Percentiles rank a stretch among this genome's conserved stretches.
Conservation (phyloP, 2,888 invertebrate genomes). For the Helobdella robusta region DNA sequence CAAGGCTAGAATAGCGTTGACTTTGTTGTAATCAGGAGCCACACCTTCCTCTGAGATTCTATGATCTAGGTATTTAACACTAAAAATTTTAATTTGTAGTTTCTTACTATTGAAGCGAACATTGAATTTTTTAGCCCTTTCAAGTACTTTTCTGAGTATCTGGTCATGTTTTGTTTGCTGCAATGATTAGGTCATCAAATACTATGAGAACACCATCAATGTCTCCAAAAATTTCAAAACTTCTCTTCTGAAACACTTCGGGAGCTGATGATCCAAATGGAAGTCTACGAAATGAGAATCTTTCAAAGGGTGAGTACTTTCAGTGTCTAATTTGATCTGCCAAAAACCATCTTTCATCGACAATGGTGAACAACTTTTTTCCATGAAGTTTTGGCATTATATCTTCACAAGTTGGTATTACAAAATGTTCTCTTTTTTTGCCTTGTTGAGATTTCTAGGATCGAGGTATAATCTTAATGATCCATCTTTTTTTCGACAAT, state of each 20-base stretch:
- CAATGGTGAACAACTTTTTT: conserved; percentile 29
- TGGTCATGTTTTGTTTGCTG: too few species aligned
- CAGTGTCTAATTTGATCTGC: conserved; percentile 32
- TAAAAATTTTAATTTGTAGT: conserved; percentile 26
- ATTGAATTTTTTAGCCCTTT: conserved; percentile 19
- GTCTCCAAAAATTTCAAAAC: conserved; percentile 29
- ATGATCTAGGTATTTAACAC: conserved; percentile 34
- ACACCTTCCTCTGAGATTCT: conserved; percentile 31
- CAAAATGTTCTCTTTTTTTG: conserved; percentile 30
- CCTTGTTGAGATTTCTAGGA: conserved; percentile 7
- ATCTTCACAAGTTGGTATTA: conserved; percentile 29
- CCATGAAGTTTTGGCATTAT: conserved; percentile 26
- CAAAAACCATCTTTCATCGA: conserved; percentile 35
- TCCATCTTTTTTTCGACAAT: too few species aligned
- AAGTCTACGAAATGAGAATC: conserved; percentile 30
- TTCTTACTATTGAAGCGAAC: conserved; percentile 32
- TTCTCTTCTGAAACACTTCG: conserved; percentile 32
- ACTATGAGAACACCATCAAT: conserved; percentile 25
- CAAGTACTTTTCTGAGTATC: too few species aligned
- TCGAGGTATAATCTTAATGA: not conserved
- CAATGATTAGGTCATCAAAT: conserved; percentile 33
- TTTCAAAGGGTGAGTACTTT: conserved; percentile 31
- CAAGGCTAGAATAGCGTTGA: conserved; percentile 35
- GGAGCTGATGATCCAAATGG: conserved; percentile 33
- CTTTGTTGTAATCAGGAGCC: conserved; percentile 30